Base-by-base conservation (phyloP, 2,888 invertebrate genomes). In the Aphelenchoides bicaudatus region DNA sequence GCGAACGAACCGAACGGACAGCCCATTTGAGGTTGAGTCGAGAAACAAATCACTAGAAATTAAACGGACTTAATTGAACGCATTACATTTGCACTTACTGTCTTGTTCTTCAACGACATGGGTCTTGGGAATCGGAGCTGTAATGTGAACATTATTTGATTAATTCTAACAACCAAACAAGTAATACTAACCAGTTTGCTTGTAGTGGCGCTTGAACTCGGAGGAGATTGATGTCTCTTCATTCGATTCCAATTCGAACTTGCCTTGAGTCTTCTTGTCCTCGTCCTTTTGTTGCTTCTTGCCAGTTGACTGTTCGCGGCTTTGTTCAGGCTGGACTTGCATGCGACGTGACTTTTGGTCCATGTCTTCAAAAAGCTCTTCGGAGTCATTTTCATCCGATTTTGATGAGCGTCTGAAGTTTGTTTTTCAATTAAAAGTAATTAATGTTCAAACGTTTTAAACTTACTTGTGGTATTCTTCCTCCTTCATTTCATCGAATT, bases 21-120 rank as follows among this genome's bases (percentile, higher is more conserved):
- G 31, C 63, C 55, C 49, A 62, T 56, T 25, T 72, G 66, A 51
- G 71, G 69, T 53, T 65, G 57, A 10, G 62, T 37, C 19, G 74
- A 73, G 69, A 75, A 74, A 67, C 75, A 75, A 48, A 75, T 50
- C 43, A 19, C n/a, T n/a, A n/a, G n/a, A n/a, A n/a, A n/a, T n/a
- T n/a, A n/a, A n/a, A n/a, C n/a, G n/a, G n/a, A n/a, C n/a, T n/a
- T n/a, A n/a, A n/a, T n/a, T n/a, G n/a, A n/a, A n/a, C n/a, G n/a
- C n/a, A n/a, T n/a, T n/a, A n/a, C n/a, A n/a, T n/a, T n/a, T n/a
- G n/a, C n/a, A n/a, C n/a, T n/a, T n/a, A n/a, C n/a, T n/a, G 43
- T 43, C 21, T 8, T 10, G 16, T 43, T 43, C 43, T n/a, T 43
- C 43, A 6, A 21, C 21, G 6, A 43, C 43, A 8, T 8, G 16